Evolutionary conservation across 2,113 vertebrate genomes (phyloP).

Genomic region (Boulengeromyrus knoepffleri): DNA sequence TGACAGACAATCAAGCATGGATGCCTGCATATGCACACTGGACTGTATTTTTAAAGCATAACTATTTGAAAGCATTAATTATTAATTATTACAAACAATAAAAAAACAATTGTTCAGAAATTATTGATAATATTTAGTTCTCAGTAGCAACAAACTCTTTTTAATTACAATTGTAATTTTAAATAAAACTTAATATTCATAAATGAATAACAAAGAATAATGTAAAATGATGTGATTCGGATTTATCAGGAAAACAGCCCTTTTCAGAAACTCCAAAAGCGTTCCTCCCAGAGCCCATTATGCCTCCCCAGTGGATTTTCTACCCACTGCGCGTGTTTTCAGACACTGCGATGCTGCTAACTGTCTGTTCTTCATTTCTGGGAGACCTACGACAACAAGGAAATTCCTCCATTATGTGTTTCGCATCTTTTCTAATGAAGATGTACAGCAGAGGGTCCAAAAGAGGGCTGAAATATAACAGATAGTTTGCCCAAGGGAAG

Average conservation of each 20-base stretch:
- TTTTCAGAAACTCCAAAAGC: background rate
- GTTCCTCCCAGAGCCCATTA: background rate
- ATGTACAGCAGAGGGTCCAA: background rate
- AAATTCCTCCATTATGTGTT: background rate
- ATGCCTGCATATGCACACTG: no score
- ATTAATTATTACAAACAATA: background rate
- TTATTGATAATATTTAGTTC: no score
- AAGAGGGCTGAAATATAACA: background rate
- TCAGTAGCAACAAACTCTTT: background rate
- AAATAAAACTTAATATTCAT: background rate
- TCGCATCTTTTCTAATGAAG: background rate
- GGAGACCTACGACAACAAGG: background rate
- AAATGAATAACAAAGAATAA: background rate
- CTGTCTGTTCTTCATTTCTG: background rate
- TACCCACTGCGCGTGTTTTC: background rate
- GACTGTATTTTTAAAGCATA: background rate
- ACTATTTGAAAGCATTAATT: background rate
- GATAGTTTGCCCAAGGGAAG: no score
- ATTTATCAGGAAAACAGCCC: background rate
- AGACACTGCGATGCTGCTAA: background rate
- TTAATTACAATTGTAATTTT: background rate
- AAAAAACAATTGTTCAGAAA: background rate
- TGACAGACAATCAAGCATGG: no score
- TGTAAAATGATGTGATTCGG: background rate
- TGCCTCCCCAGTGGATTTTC: background rate